Evolutionary conservation across 2,888 invertebrate species (phyloP), one percentile per base, ranked within the genome.

Genomic region (Drosophila ezoana): DNA sequence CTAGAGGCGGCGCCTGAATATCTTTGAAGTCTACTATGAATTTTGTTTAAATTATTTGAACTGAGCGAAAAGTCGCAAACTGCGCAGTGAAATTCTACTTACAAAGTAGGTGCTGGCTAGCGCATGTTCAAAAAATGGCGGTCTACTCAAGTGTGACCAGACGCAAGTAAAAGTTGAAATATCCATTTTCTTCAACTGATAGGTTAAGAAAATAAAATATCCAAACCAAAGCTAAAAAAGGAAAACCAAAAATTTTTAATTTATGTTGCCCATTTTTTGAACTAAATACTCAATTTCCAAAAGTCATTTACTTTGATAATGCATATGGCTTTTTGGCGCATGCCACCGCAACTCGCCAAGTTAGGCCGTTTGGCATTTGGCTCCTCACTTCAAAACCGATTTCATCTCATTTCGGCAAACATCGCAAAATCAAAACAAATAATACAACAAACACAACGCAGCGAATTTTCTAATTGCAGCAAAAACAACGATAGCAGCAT

Each of bases 401-500:
- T 35, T 9, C n/a, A 11, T 8, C n/a, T 28, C 47, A 47, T 28
- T 48, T 43, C 41, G 16, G 35, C 35, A 37, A 56, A 44, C 23
- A 35, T 32, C 54, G 18, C 35, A 4, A 62, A 45, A 9, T 5
- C 37, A n/a, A 52, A 76, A 38, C 51, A 45, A 40, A 44, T 40
- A 33, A 10, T n/a, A 43, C 35, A 53, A 32, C 37, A 61, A 66
- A 57, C 47, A 45, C 63, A 72, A 53, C 23, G 13, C 5, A 61
- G 10, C n/a, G 13, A 10, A 32, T 51, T 76, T 63, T 75, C 52
- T 67, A 44, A 72, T 60, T 76, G 44, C 65, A 52, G 28, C 10
- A 53, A 8, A 2, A 23, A 9, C 14, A 6, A 3, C 5, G 11
- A n/a, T 4, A 28, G 37, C 2, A 53, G 13, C 4, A 87, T 79